Conservation (phyloP, 2,797 vertebrate genomes). For the Manis pentadactyla region DNA sequence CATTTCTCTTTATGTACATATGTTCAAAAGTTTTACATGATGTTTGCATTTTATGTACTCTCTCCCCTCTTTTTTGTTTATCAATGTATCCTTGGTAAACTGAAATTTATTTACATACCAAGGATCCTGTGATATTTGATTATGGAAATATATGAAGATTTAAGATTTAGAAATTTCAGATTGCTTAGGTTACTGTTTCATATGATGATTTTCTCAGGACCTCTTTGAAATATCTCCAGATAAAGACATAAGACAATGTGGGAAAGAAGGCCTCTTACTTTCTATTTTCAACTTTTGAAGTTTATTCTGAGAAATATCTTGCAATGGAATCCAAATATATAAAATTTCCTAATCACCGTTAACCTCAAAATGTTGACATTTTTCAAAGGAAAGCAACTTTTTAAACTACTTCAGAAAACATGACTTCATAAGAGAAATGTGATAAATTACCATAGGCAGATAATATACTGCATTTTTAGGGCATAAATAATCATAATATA, state of each 20-base stretch:
- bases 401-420: not conserved
- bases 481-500: not conserved
- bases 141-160: constrained; percentile 44
- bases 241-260: not conserved
- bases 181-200: constrained; percentile 34
- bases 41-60: fast-evolving
- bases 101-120: constrained; percentile 19
- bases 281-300: constrained; percentile 54
- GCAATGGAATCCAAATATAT: not conserved
- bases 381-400: not conserved
- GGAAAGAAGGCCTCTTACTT: not conserved
- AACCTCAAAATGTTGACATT: not conserved
- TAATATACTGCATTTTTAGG: not conserved
- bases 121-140: not conserved
- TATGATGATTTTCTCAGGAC: constrained; percentile 19
- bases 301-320: not conserved
- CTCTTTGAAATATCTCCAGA: not conserved
- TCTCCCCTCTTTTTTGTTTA: not conserved
- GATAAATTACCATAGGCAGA: not conserved
- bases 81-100: not conserved
- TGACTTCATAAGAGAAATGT: not conserved
- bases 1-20: not conserved
- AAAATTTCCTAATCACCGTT: not conserved
- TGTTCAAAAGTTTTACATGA: not conserved
- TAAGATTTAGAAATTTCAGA: constrained; percentile 49